Conservation (phyloP, 2,113 vertebrate genomes). For the Marmota flaviventris region DNA sequence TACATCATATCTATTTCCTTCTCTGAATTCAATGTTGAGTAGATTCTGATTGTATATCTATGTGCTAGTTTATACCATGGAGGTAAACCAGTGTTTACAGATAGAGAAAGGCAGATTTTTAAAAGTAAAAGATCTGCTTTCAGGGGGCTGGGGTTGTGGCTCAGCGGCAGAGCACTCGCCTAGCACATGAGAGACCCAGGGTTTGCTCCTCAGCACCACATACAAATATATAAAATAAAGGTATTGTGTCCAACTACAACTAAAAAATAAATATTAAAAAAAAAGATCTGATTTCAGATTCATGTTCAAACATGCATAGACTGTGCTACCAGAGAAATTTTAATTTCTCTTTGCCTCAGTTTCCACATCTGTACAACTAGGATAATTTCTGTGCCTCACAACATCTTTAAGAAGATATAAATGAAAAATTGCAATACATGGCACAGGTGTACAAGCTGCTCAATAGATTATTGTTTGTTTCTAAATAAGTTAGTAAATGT, state of each 20-base stretch:
- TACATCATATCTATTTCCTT: not conserved
- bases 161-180: no score
- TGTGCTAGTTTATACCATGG: not conserved
- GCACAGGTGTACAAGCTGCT: not conserved
- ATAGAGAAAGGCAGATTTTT: constrained; percentile 11
- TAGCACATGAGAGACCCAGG: no score
- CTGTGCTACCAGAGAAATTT: not conserved
- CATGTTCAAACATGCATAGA: not conserved
- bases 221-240: no score
- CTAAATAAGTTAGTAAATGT: constrained; percentile 39
- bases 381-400: not conserved
- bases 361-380: not conserved
- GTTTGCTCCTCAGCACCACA: no score
- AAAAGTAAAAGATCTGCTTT: constrained; percentile 47
- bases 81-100: not conserved
- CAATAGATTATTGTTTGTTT: not conserved
- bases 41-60: not conserved
- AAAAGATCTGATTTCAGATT: constrained; percentile 17
- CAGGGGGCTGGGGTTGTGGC: no score
- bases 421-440: not conserved
- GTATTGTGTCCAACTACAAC: no score
- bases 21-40: not conserved
- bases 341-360: not conserved
- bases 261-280: no score
- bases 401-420: constrained; percentile 27